A percentile compares a stretch with the other conserved stretches of the same genome.
Evolutionary conservation across 2,888 invertebrate species (phyloP).

Genomic region (Lypha dubia): DNA sequence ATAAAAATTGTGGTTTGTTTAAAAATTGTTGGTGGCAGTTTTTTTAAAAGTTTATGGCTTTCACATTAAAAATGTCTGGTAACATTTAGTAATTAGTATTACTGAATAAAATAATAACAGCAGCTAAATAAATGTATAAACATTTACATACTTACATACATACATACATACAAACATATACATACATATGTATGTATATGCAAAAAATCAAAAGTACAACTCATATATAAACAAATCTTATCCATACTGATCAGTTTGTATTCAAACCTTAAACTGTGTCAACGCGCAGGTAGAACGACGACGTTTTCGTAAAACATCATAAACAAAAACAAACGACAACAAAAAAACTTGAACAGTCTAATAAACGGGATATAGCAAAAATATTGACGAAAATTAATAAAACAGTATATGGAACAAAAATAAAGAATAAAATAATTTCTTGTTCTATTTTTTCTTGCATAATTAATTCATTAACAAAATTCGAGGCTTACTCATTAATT

Average conservation of each 20-base stretch:
- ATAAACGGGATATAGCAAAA: slow-evolving; percentile 58
- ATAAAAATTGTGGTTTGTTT: no score
- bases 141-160: not conserved
- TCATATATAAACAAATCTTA: slow-evolving; percentile 55
- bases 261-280: slow-evolving; percentile 48
- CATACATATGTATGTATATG: not conserved
- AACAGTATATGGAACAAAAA: not conserved
- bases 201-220: slow-evolving; percentile 34
- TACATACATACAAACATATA: not conserved
- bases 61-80: no score
- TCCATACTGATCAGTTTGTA: slow-evolving; percentile 51
- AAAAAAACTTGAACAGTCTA: slow-evolving; percentile 8
- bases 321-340: slow-evolving; percentile 25
- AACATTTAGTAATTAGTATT: not conserved
- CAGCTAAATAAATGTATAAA: slow-evolving; percentile 9
- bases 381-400: slow-evolving; percentile 16
- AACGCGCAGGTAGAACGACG: slow-evolving; percentile 22
- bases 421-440: slow-evolving; percentile 26
- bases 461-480: slow-evolving; percentile 35
- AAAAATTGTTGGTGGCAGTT: no score
- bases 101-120: slow-evolving; percentile 28
- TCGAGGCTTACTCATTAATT: slow-evolving; percentile 16
- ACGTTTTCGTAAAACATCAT: slow-evolving; percentile 34
- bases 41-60: no score
- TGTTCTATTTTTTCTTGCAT: slow-evolving; percentile 11